Evolutionary conservation across 2,888 invertebrate species (phyloP).

Genomic region (Panorpa germanica): DNA sequence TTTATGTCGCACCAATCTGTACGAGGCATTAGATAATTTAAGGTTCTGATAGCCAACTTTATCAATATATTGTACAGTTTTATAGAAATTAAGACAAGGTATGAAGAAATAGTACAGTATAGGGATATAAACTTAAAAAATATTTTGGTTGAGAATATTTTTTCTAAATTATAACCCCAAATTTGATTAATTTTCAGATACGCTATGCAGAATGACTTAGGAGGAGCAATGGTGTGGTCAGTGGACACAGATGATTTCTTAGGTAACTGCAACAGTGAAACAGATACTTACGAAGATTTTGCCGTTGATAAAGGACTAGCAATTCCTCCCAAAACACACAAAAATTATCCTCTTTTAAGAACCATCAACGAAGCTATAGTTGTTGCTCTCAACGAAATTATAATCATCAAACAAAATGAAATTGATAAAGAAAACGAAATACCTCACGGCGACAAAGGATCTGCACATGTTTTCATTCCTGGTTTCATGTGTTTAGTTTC

Average conservation of each 20-base stretch:
- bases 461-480: no score
- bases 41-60: no score
- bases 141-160: constrained; percentile 1
- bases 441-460: constrained; percentile 10
- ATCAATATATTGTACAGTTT: no score
- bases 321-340: constrained; percentile 18
- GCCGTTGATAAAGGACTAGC: constrained; percentile 13
- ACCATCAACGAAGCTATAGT: constrained; percentile 48
- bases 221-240: constrained; percentile 78
- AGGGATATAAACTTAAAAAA: no score
- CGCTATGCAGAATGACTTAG: constrained; percentile 42
- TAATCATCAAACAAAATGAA: constrained; percentile 30
- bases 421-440: constrained; percentile 28
- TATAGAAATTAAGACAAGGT: no score
- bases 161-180: no score
- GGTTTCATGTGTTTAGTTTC: no score
- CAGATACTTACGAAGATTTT: constrained; percentile 30
- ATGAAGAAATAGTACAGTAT: no score
- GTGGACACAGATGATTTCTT: constrained; percentile 76
- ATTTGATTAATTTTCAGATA: constrained; percentile 22
- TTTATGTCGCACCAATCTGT: no score
- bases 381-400: constrained; percentile 27
- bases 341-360: constrained; percentile 51
- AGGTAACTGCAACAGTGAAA: constrained; percentile 39
- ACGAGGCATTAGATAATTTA: no score